Conservation (phyloP, 2,113 vertebrate genomes). For the Telmatochromis bifrenatus region DNA sequence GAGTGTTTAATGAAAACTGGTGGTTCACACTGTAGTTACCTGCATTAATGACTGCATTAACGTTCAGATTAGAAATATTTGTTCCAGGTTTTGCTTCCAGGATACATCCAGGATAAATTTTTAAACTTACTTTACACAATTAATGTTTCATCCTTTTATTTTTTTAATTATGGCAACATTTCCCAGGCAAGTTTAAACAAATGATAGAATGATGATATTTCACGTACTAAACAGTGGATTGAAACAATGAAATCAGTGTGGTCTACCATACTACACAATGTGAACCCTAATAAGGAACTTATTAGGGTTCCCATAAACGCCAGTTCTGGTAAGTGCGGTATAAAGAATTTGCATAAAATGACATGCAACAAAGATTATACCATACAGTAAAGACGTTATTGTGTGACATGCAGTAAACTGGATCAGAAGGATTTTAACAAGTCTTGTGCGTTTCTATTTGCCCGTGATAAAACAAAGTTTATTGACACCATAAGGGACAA, state of each 20-base stretch:
- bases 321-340: background rate
- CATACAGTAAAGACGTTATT: background rate
- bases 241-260: background rate
- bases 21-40: background rate
- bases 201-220: background rate
- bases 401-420: background rate
- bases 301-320: background rate
- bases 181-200: background rate
- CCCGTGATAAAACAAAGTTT: background rate
- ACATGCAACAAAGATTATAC: background rate
- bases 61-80: background rate
- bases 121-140: background rate
- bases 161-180: background rate
- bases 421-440: background rate
- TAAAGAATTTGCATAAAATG: background rate
- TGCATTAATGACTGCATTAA: background rate
- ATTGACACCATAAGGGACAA: background rate
- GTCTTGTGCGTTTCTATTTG: background rate
- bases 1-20: background rate
- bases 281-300: background rate
- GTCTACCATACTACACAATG: background rate
- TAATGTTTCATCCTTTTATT: background rate
- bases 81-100: background rate
- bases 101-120: background rate
- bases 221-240: background rate